Percentiles rank a stretch among this genome's conserved stretches.
These are phyloP conservation scores for Potamarius usumacintae DNA, from an alignment of 2,113 vertebrate genomes.

Conservation along the genomic window DNA sequence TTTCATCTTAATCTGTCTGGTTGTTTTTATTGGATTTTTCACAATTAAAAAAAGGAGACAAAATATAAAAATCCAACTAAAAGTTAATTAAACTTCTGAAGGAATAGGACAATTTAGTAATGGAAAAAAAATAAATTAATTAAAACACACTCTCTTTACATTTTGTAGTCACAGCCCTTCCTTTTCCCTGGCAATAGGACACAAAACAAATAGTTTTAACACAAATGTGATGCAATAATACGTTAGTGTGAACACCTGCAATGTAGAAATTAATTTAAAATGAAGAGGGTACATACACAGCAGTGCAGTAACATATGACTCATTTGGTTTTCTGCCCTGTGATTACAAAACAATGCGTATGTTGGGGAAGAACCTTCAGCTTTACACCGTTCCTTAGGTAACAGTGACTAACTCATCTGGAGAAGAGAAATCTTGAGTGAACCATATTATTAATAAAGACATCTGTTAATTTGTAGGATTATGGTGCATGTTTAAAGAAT, in stretches of 20 bases:
- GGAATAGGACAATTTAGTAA: neutral
- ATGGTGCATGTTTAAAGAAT: neutral
- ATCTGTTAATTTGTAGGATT: neutral
- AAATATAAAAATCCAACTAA: neutral
- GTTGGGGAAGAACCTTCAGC: neutral
- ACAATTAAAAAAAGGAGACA: neutral
- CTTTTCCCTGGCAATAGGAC: conserved; percentile 4
- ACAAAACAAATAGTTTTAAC: conserved; percentile 13
- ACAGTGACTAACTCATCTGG: neutral
- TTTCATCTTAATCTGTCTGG: neutral
- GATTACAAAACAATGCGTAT: neutral
- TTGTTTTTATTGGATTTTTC: conserved; percentile 4
- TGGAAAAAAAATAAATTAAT: neutral
- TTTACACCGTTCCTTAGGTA: neutral
- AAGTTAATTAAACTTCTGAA: neutral
- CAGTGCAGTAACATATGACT: neutral
- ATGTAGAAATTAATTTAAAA: neutral
- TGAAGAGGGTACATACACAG: neutral
- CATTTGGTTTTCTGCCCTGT: neutral
- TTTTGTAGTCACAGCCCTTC: neutral
- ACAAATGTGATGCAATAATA: neutral
- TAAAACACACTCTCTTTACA: neutral
- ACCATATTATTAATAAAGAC: neutral
- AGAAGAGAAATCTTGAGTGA: neutral
- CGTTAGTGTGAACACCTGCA: conserved; percentile 38